Evolutionary conservation across 2,797 vertebrate genomes (phyloP).

Genomic region (Mormyrops boulengeri): DNA sequence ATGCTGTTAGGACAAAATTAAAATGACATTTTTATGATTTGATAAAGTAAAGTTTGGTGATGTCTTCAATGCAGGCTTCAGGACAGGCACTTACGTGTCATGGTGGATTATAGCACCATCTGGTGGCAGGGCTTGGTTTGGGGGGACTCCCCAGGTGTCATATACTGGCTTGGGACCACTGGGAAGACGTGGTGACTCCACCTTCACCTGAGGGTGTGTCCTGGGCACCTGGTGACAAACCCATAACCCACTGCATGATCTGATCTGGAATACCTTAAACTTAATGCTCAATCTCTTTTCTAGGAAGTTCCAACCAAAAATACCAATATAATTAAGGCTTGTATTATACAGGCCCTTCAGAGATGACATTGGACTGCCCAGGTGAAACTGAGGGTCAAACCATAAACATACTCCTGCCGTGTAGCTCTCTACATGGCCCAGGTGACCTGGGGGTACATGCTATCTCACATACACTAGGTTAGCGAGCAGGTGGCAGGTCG

Average conservation of each 20-base stretch:
- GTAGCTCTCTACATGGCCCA: background rate
- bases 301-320: background rate
- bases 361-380: background rate
- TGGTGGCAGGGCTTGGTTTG: conserved; percentile 37
- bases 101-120: conserved; percentile 46
- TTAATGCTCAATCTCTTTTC: background rate
- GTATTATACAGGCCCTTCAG: background rate
- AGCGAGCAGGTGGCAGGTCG: background rate
- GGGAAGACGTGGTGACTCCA: conserved; percentile 54
- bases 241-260: background rate
- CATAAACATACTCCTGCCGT: background rate
- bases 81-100: conserved; percentile 54
- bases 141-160: conserved; percentile 50
- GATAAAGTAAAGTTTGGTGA: background rate
- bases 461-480: background rate
- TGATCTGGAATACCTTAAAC: background rate
- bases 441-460: background rate
- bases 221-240: conserved; percentile 26
- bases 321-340: background rate
- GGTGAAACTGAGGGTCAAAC: background rate
- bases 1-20: background rate
- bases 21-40: background rate
- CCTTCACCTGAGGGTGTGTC: conserved; percentile 57
- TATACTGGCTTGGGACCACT: conserved; percentile 41
- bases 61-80: background rate